Percentiles rank a stretch among this genome's conserved stretches.
Conservation (phyloP, 2,113 vertebrate genomes). For the Mellivora capensis region DNA sequence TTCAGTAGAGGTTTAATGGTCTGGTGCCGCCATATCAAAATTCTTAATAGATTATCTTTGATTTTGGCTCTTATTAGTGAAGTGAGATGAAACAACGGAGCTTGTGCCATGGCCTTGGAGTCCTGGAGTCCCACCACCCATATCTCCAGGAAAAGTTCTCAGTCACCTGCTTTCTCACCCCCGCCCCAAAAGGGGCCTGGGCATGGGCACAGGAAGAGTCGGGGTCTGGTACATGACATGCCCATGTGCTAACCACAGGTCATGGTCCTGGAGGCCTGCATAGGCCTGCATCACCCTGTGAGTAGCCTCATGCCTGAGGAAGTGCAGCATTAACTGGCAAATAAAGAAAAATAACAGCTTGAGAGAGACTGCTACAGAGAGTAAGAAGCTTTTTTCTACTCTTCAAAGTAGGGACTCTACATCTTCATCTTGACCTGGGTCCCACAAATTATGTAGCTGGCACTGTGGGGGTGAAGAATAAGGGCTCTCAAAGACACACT, state of each 20-base stretch:
- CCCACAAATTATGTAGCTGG: not conserved
- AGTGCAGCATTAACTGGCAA: not conserved
- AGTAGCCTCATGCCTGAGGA: not conserved
- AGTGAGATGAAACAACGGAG: not conserved
- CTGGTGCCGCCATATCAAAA: not conserved
- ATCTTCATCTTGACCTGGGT: not conserved
- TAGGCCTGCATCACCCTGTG: not conserved
- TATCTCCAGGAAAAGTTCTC: not conserved
- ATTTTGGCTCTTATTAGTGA: not conserved
- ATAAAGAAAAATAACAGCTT: not conserved
- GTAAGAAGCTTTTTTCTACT: not conserved
- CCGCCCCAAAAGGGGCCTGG: fast-evolving
- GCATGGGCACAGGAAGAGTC: not conserved
- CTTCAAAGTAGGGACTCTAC: not conserved
- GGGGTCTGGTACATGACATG: too few relatives aligned
- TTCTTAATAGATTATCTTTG: not conserved
- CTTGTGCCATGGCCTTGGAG: not conserved
- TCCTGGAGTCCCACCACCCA: not conserved
- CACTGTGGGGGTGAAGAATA: fast-evolving
- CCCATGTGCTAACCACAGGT: not conserved
- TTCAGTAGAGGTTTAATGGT: not conserved
- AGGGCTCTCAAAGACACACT: not conserved
- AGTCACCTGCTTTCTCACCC: not conserved
- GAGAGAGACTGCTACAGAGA: not conserved
- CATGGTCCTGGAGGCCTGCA: too few relatives aligned